phyloP scores from a whole-genome alignment of 2,888 invertebrate genomes.

The Cheilosia soror region DNA sequence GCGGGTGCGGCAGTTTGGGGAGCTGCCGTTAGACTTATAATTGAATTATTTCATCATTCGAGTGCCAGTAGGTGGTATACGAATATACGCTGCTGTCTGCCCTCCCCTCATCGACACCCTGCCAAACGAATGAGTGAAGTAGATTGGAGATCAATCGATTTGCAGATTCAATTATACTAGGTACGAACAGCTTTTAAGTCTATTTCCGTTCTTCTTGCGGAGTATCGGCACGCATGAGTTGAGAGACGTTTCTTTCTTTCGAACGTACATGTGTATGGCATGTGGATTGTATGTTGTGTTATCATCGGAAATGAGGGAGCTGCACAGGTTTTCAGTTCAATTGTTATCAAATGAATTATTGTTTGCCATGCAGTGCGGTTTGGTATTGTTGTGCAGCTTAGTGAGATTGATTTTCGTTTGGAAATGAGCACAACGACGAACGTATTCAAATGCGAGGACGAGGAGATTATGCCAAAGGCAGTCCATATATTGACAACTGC shows the following conservation, averaged over 20 bases:
- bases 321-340: slow-evolving; percentile 38
- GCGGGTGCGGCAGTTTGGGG: slow-evolving; percentile 10
- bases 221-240: slow-evolving; percentile 59
- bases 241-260: slow-evolving; percentile 47
- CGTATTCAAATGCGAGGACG: slow-evolving; percentile 1
- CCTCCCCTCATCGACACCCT: not conserved
- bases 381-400: slow-evolving; percentile 33
- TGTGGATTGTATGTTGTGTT: slow-evolving; percentile 46
- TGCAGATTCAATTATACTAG: slow-evolving; percentile 70
- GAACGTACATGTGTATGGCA: not conserved
- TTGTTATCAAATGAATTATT: slow-evolving; percentile 50
- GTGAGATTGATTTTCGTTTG: slow-evolving; percentile 26
- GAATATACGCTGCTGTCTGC: not conserved
- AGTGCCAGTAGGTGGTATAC: slow-evolving; percentile 38
- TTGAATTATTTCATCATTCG: slow-evolving; percentile 75
- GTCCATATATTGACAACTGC: not conserved
- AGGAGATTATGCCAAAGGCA: not conserved
- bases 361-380: not conserved
- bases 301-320: slow-evolving; percentile 6
- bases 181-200: slow-evolving; percentile 66
- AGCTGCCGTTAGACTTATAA: slow-evolving; percentile 73
- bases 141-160: slow-evolving; percentile 74
- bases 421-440: not conserved
- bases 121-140: slow-evolving; percentile 45
- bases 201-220: slow-evolving; percentile 55